Conservation (phyloP, 2,888 invertebrate genomes). For the Amphipyra tragopoginis region DNA sequence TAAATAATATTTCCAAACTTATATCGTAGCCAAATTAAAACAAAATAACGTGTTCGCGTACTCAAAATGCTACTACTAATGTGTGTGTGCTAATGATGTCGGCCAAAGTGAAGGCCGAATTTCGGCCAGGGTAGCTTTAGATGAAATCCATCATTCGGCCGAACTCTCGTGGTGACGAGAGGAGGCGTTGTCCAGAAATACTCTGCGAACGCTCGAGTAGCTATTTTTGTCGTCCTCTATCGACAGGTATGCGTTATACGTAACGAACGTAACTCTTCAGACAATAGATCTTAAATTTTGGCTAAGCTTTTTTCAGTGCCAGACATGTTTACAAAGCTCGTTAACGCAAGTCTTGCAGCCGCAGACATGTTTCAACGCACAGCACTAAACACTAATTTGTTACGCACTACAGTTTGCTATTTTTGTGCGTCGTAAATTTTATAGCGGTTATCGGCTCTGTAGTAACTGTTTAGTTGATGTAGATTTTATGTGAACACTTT, state of each 20-base stretch:
- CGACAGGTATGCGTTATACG: conserved; percentile 76
- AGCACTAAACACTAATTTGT: conserved; percentile 53
- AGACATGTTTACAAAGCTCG: conserved; percentile 52
- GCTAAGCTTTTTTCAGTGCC: conserved; percentile 55
- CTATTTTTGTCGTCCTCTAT: conserved; percentile 78
- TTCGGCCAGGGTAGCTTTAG: conserved; percentile 32
- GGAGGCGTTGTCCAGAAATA: conserved; percentile 73
- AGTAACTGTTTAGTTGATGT: conserved; percentile 51
- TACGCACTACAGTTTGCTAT: conserved; percentile 49
- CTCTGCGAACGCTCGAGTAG: conserved; percentile 63
- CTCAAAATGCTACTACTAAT: conserved; percentile 42
- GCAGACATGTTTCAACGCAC: conserved; percentile 34
- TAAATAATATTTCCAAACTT: conserved; percentile 41
- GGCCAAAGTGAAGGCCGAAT: conserved; percentile 45
- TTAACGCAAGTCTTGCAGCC: conserved; percentile 37
- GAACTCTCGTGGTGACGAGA: conserved; percentile 36
- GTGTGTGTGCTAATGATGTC: conserved; percentile 18
- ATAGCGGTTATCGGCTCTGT: conserved; percentile 48
- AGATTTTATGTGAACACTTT: conserved; percentile 53
- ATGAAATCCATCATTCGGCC: conserved; percentile 45
- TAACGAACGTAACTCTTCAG: conserved; percentile 61
- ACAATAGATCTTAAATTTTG: conserved; percentile 60
- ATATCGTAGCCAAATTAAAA: conserved; percentile 25
- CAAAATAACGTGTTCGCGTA: conserved; percentile 15
- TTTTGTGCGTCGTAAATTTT: conserved; percentile 57